Evolutionary conservation across 2,797 vertebrate species (phyloP).

Genomic region (Hydrolagus colliei): DNA sequence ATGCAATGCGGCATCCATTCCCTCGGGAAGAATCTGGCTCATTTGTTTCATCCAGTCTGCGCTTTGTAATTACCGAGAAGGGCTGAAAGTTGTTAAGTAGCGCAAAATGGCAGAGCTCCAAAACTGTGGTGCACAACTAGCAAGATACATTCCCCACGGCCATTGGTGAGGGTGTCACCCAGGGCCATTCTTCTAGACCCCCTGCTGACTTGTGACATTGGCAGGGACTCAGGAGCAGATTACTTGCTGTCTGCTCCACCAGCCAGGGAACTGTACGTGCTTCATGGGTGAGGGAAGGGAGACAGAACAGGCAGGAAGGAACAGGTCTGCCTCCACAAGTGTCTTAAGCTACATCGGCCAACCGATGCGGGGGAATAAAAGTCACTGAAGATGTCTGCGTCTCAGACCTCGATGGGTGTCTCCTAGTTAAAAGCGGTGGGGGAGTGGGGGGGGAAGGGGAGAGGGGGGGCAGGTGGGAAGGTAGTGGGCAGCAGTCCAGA

Average conservation of each 20-base stretch:
- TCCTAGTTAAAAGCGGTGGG: neutral
- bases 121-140: neutral
- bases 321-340: too few species aligned
- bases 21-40: neutral
- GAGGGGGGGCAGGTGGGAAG: neutral
- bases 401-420: neutral
- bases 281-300: too few species aligned
- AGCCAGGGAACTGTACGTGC: neutral
- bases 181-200: neutral
- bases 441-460: neutral
- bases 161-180: neutral
- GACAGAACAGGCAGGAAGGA: too few species aligned
- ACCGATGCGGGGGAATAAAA: too few species aligned
- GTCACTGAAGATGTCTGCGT: neutral
- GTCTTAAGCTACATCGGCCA: too few species aligned
- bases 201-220: neutral
- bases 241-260: neutral
- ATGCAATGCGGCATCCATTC: neutral
- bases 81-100: neutral
- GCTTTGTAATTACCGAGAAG: conserved; percentile 6
- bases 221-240: neutral
- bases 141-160: neutral
- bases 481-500: too few species aligned
- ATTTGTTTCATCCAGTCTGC: conserved; percentile 7
- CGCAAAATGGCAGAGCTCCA: conserved; percentile 14